Percentiles rank a stretch among this genome's conserved stretches.
Conservation (phyloP, 2,113 vertebrate genomes). For the Vicugna pacos region DNA sequence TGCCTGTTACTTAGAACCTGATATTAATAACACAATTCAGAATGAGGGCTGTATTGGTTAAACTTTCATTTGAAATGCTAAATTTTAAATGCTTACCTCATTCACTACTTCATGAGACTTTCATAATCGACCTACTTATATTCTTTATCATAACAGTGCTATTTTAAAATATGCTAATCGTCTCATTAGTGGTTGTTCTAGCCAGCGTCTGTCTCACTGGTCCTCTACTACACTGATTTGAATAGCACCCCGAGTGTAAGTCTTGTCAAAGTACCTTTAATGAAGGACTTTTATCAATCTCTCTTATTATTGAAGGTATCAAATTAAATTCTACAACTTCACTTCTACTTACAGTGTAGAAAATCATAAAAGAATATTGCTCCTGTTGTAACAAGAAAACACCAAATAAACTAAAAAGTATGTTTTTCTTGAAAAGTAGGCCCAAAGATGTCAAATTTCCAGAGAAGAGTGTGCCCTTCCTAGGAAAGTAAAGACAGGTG, state of each 20-base stretch:
- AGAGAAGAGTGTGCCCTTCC: neutral
- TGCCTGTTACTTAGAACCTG: neutral
- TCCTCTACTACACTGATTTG: neutral
- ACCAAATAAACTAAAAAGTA: neutral
- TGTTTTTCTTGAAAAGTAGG: neutral
- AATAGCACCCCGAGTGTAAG: neutral
- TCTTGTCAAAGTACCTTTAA: neutral
- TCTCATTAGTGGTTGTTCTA: neutral
- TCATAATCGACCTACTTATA: neutral
- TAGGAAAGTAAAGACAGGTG: neutral
- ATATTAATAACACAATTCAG: neutral
- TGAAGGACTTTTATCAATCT: neutral
- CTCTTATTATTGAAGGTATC: neutral
- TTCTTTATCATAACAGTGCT: neutral
- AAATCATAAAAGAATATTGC: neutral
- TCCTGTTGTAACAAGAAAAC: constrained; percentile 24
- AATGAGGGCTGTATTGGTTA: neutral
- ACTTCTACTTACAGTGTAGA: neutral
- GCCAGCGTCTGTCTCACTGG: neutral
- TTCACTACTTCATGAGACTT: neutral
- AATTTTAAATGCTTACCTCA: neutral
- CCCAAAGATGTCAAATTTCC: neutral
- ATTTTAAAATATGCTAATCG: neutral
- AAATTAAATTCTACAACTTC: neutral
- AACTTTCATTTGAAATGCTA: constrained; percentile 12